Base-by-base conservation (phyloP, 2,888 invertebrate species). In the Neria commutata region DNA sequence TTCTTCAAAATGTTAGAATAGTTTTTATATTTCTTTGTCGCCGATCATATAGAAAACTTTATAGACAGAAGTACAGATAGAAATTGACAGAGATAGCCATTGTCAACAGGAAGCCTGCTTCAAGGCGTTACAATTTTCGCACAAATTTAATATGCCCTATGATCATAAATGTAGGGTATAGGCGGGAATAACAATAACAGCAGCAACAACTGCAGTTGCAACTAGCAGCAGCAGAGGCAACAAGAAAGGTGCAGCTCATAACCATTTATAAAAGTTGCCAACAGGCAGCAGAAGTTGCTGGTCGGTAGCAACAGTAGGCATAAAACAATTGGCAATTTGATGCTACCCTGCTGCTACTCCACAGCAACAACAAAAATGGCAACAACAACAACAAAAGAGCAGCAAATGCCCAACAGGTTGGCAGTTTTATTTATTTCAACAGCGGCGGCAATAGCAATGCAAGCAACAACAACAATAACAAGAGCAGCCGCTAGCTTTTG, bases 301-400 rank as follows among this genome's bases (percentile, higher is more conserved):
- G n/a, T n/a, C n/a, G n/a, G n/a, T n/a, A n/a, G 54, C 69, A 3
- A 19, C 17, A 29, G 50, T 14, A 3, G 14, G 10, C 14, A 42
- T n/a, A 71, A 71, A 68, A 54, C 54, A 71, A 71, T 71, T 71
- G 72, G 51, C 71, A 71, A 73, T 71, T 71, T 73, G 67, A 68
- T 64, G 42, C 19, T 37, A 37, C 37, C n/a, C 70, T 68, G 71
- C 70, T 71, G 70, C 70, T 68, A 69, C 70, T 63, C 67, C 66
- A 63, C 69, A 63, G 57, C 46, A 37, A 45, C 46, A 48, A 21
- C 37, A 47, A 40, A 37, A 52, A 25, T 16, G 23, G 51, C 50
- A 42, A n/a, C 24, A 29, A 26, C 46, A 42, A 42, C 57, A 46
- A 52, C 56, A 37, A 49, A 57, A 21, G n/a, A n/a, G n/a, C n/a